Base-by-base conservation (phyloP, 2,888 invertebrate species). In the Cotesia congregata region DNA sequence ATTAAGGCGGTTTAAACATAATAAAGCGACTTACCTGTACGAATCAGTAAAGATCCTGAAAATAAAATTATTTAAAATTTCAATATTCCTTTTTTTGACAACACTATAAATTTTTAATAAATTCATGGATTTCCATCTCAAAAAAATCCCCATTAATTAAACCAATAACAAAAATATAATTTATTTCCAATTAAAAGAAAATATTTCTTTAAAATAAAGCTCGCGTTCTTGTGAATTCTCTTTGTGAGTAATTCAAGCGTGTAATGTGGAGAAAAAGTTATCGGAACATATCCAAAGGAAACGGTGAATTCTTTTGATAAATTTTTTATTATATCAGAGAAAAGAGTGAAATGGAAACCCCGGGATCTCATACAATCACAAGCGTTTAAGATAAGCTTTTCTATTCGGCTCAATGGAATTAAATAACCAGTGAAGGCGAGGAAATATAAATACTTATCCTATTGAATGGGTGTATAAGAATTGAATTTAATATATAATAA, bases 11-110 rank as follows among this genome's bases (percentile, higher is more conserved):
- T 72, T 50, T 68, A 82, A 80, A 86, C 78, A 77, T 83, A 81
- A 83, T 83, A 80, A 82, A 83, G 81, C 82, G 79, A 86, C 88
- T 88, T 87, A 88, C 88, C 88, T 87, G 87, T 86, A 87, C 82
- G 87, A 87, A 85, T 88, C 88, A 85, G 87, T 86, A 86, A 87
- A 88, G 84, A 88, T 87, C 87, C 88, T 88, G 88, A 88, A 88
- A 88, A 87, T 85, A 85, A 88, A 85, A 85, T 82, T 77, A 78
- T 77, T 82, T 64, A 86, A 88, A 86, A 87, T 86, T 88, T 83
- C 80, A 84, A 78, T 69, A 72, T 78, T 67, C 77, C 75, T 79
- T 69, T 75, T 72, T 61, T 12, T 68, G n/a, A 50, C 67, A 38
- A 30, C 72, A 30, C 61, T 20, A 30, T 30, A 1, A 9, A 30